Conservation (phyloP, 1,140 invertebrate species). For the Heliconius nattereri region DNA sequence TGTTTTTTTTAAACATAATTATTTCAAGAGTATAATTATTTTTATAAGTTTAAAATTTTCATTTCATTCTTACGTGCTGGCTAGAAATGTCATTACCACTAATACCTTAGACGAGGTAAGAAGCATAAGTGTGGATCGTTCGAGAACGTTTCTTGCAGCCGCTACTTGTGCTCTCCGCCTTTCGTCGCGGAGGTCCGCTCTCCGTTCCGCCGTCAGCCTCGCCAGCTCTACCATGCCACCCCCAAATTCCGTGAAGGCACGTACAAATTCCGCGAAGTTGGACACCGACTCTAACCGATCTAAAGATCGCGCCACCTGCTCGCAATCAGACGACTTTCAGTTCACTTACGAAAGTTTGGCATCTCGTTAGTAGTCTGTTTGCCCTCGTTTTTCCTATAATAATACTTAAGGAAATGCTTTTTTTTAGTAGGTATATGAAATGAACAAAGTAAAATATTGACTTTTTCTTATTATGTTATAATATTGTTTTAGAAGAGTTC, state of each 20-base stretch:
- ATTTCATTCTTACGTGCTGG: not conserved
- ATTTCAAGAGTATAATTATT: no score
- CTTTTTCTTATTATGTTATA: not conserved
- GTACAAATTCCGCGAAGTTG: constrained; percentile 99
- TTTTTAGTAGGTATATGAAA: not conserved
- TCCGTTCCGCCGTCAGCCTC: constrained; percentile 91
- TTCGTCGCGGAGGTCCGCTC: constrained; percentile 97
- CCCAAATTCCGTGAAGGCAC: constrained; percentile 99
- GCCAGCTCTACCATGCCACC: constrained; percentile 99
- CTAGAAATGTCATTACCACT: constrained; percentile 24
- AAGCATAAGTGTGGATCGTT: constrained; percentile 98
- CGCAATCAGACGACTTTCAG: constrained; percentile 29
- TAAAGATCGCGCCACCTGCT: constrained; percentile 88
- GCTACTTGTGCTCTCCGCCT: constrained; percentile 96
- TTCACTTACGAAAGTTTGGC: constrained; percentile 25
- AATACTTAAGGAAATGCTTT: not conserved
- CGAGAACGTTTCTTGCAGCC: constrained; percentile 95
- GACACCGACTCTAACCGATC: constrained; percentile 95
- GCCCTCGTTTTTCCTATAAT: not conserved
- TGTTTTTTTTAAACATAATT: not conserved
- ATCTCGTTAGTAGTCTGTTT: constrained; percentile 16
- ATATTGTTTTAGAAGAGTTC: not conserved
- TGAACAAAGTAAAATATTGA: not conserved
- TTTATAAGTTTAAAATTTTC: no score
- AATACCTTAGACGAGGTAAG: constrained; percentile 96